Evolutionary conservation across 2,113 vertebrate species (phyloP), one percentile per base, ranked within the genome.

Genomic region (Haemorhous mexicanus): DNA sequence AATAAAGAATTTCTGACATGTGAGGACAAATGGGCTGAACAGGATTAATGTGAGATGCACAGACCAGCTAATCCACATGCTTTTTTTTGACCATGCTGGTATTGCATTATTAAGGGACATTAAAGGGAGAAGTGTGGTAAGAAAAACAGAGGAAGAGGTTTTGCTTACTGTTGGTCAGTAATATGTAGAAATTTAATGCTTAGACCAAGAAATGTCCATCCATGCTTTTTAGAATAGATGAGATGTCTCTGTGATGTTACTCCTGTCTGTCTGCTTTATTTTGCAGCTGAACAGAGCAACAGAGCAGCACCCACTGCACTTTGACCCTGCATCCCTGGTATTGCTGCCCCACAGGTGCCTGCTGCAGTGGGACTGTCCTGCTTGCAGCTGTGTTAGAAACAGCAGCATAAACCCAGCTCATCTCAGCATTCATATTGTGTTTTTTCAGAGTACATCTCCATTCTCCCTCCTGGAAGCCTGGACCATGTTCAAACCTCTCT

Each of bases 391-490:
- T 58, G 7, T 62, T 28, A 62, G 41, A 56, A 82, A 13, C 44
- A 80, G 78, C 37, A 87, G 19, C 3, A n/a, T 18, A 59, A 43
- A 53, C 50, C 33, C 33, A 93, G 37, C 56, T 16, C 55, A 67
- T 16, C 80, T 69, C 69, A 56, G 46, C 44, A 43, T 37, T 53
- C 23, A 8, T 7, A 56, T 5, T 52, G 53, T 79, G 16, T 30
- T 75, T 89, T 94, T 79, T 39, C 56, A 66, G 41, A 9, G 33
- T 8, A 67, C 2, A 10, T 83, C 64, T 74, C 2, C 4, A 33
- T 72, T 79, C 41, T 83, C 39, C 44, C 88, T 94, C 87, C 83
- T 93, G 64, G 63, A 95, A 59, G 62, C 23, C 79, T 93, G 90
- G 83, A 81, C 56, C 15, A 0, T 8, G 79, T 82, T 95, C 73